Percentiles rank a stretch among this genome's conserved stretches.
phyloP scores from a whole-genome alignment of 2,888 invertebrate species.

The Leptinotarsa tumamoca region DNA sequence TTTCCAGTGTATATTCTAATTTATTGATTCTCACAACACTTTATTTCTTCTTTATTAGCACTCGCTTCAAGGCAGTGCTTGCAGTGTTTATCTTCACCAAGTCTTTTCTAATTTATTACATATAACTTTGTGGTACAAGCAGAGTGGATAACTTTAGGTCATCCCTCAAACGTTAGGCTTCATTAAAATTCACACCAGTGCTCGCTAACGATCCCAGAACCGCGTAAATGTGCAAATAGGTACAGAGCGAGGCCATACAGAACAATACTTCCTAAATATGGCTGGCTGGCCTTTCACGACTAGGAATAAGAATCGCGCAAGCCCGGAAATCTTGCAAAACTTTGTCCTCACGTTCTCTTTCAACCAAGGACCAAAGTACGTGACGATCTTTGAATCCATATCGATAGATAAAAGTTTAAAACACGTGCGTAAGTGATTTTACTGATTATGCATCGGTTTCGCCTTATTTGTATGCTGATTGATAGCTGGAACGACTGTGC shows the following conservation, averaged over 20 bases:
- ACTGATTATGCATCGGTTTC: constrained; percentile 14
- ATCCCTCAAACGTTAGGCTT: background rate
- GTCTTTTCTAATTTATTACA: background rate
- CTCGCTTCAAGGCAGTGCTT: too few species aligned
- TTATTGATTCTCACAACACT: too few species aligned
- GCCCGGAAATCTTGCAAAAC: constrained; percentile 58
- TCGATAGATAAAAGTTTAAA: background rate
- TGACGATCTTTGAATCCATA: constrained; percentile 40
- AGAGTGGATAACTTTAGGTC: background rate
- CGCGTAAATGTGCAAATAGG: constrained; percentile 15
- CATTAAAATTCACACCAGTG: constrained; percentile 1
- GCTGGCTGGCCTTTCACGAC: constrained; percentile 59
- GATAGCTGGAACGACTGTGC: background rate
- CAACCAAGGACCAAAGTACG: constrained; percentile 56
- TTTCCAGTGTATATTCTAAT: too few species aligned
- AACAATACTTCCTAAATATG: constrained; percentile 58
- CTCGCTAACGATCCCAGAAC: background rate
- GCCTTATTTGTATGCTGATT: constrained; percentile 18
- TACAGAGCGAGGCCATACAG: constrained; percentile 13
- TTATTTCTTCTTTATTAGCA: too few species aligned
- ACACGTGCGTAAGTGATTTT: constrained; percentile 16
- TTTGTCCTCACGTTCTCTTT: constrained; percentile 58
- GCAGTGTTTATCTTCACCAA: too few species aligned
- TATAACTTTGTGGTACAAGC: background rate
- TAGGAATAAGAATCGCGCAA: constrained; percentile 53